A percentile compares a stretch with the other conserved stretches of the same genome.
These are phyloP conservation scores for Ips typographus DNA, from an alignment of 1,140 invertebrate species.

Conservation along the genomic window DNA sequence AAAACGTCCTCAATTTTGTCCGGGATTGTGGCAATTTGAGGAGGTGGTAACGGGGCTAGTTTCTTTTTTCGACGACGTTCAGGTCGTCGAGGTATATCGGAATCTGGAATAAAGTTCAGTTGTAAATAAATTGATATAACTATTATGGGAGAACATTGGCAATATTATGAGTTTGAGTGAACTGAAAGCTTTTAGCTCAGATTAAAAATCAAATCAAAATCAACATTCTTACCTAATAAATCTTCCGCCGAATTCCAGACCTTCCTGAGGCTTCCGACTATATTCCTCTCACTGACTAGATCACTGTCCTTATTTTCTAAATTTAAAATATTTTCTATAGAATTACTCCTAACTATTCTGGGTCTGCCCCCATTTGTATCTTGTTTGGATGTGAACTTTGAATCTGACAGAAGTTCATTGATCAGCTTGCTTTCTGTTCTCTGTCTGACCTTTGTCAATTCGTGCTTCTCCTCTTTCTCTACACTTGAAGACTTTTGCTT, in stretches of 20 bases:
- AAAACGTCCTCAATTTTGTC: slow-evolving; percentile 41
- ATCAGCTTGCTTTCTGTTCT: slow-evolving; percentile 38
- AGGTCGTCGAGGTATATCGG: slow-evolving; percentile 43
- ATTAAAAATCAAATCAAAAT: too few species aligned
- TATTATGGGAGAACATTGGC: not conserved
- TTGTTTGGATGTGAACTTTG: slow-evolving; percentile 32
- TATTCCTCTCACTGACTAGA: slow-evolving; percentile 39
- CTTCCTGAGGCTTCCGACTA: slow-evolving; percentile 40
- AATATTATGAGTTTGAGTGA: not conserved
- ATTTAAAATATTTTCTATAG: slow-evolving; percentile 41
- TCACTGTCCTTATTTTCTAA: slow-evolving; percentile 35
- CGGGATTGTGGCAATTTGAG: slow-evolving; percentile 11
- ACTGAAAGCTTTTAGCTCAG: not conserved
- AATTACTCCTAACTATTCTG: slow-evolving; percentile 35
- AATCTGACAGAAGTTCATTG: slow-evolving; percentile 21
- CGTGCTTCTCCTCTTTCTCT: slow-evolving; percentile 11
- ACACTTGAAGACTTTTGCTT: slow-evolving; percentile 37
- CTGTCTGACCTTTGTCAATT: slow-evolving; percentile 37
- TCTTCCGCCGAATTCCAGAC: slow-evolving; percentile 49
- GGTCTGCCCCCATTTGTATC: slow-evolving; percentile 29
- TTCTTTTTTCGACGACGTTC: slow-evolving; percentile 46
- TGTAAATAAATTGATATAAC: not conserved
- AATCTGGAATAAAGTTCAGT: slow-evolving; percentile 20
- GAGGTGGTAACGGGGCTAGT: slow-evolving; percentile 42
- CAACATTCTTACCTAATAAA: slow-evolving; percentile 36